Evolutionary conservation across 2,113 vertebrate species (phyloP).

Genomic region (Onychostruthus taczanowskii): DNA sequence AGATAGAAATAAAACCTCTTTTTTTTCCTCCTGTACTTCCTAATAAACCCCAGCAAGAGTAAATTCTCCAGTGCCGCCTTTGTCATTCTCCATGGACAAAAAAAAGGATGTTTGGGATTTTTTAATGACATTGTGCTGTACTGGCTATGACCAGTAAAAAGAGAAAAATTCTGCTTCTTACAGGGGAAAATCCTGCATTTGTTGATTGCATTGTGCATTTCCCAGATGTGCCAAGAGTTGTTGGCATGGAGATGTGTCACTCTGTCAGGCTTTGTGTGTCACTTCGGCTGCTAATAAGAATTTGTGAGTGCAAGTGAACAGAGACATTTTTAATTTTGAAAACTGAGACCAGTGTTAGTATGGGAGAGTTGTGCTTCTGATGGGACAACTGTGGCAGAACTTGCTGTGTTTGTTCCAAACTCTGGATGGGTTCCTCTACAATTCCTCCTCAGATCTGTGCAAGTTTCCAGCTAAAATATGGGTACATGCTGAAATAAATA

Average conservation of each 20-base stretch:
- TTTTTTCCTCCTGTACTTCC: background rate
- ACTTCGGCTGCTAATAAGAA: background rate
- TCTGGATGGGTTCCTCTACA: background rate
- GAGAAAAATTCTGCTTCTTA: background rate
- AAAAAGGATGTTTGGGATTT: background rate
- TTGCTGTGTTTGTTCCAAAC: background rate
- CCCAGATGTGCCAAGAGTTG: background rate
- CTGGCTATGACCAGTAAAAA: background rate
- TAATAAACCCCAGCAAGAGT: background rate
- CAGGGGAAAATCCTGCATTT: background rate
- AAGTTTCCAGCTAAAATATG: background rate
- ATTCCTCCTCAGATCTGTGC: background rate
- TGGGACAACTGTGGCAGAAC: background rate
- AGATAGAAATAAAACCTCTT: background rate
- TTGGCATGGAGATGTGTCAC: background rate
- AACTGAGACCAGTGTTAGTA: background rate
- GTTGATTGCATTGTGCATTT: background rate
- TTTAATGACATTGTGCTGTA: background rate
- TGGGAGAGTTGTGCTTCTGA: background rate
- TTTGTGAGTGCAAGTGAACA: background rate
- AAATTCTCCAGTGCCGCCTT: background rate
- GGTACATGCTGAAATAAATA: background rate
- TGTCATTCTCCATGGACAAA: background rate
- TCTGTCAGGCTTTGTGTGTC: background rate
- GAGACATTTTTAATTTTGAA: background rate